phyloP scores from a whole-genome alignment of 2,113 vertebrate genomes.

The Coryphaenoides rupestris region DNA sequence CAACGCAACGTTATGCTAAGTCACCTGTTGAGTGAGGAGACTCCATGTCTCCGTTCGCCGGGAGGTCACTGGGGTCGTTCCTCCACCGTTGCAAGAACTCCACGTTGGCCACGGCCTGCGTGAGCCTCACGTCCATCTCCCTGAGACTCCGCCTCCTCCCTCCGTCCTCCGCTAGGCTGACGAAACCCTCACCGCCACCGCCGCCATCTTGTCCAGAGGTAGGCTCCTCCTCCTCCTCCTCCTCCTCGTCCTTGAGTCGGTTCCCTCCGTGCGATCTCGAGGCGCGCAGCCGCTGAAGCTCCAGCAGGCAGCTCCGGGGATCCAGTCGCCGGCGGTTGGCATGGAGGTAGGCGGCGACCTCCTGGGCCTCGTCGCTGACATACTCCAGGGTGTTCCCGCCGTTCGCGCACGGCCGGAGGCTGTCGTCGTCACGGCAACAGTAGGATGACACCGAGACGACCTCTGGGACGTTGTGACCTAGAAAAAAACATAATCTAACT shows the following conservation, averaged over 20 bases:
- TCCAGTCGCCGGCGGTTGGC: slow-evolving; percentile 58
- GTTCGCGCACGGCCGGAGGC: slow-evolving; percentile 61
- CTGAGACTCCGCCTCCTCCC: slow-evolving; percentile 45
- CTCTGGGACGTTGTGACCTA: slow-evolving; percentile 79
- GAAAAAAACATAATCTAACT: neutral
- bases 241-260: too few relatives aligned
- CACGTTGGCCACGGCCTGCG: slow-evolving; percentile 76
- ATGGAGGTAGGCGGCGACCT: slow-evolving; percentile 74
- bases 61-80: slow-evolving; percentile 51
- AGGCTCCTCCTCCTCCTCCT: slow-evolving; percentile 14
- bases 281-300: slow-evolving; percentile 70
- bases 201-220: slow-evolving; percentile 8
- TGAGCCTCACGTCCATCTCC: slow-evolving; percentile 70
- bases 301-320: slow-evolving; percentile 64
- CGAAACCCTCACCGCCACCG: slow-evolving; percentile 1
- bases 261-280: too few relatives aligned
- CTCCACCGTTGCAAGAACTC: slow-evolving; percentile 76
- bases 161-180: slow-evolving; percentile 37
- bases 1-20: too few relatives aligned
- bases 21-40: too few relatives aligned
- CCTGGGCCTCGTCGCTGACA: slow-evolving; percentile 71
- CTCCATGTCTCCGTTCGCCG: too few relatives aligned
- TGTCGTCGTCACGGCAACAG: slow-evolving; percentile 57
- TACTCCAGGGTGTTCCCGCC: slow-evolving; percentile 70
- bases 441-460: slow-evolving; percentile 72